Conservation (phyloP, 2,888 invertebrate species). For the Tholera decimalis region DNA sequence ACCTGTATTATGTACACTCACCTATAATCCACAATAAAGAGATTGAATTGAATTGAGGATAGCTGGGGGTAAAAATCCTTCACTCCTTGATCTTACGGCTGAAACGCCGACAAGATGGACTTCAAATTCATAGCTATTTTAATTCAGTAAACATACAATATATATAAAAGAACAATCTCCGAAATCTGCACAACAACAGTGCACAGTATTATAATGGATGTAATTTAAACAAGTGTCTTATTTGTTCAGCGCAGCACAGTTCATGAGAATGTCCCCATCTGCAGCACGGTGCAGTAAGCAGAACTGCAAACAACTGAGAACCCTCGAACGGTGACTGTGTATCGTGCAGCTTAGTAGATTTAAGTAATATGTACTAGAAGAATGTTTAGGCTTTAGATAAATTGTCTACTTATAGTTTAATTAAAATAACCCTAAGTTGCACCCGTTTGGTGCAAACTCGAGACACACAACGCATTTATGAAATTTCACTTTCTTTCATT, state of each 20-base stretch:
- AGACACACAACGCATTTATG: too few relatives aligned
- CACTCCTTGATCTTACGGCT: too few relatives aligned
- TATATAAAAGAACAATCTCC: constrained; percentile 1
- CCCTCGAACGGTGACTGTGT: constrained; percentile 14
- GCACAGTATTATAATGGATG: constrained; percentile 39
- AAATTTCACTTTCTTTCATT: too few relatives aligned
- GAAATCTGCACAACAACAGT: constrained; percentile 18
- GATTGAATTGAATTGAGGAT: too few relatives aligned
- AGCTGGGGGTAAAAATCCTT: too few relatives aligned
- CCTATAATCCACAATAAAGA: too few relatives aligned
- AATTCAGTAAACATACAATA: too few relatives aligned
- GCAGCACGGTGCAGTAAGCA: constrained; percentile 54
- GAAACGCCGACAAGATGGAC: too few relatives aligned
- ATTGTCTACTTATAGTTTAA: neutral
- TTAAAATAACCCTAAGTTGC: neutral
- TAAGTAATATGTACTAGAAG: constrained; percentile 13
- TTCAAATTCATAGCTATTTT: too few relatives aligned
- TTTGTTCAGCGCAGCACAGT: constrained; percentile 48
- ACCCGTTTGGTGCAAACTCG: too few relatives aligned
- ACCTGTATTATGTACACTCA: too few relatives aligned
- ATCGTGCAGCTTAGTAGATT: constrained; percentile 39
- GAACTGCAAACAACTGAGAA: constrained; percentile 51
- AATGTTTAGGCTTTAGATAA: constrained; percentile 1
- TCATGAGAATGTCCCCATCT: constrained; percentile 62
- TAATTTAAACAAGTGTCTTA: constrained; percentile 58